phyloP scores from a whole-genome alignment of 2,113 vertebrate species.

The Mormoops blainvillei region DNA sequence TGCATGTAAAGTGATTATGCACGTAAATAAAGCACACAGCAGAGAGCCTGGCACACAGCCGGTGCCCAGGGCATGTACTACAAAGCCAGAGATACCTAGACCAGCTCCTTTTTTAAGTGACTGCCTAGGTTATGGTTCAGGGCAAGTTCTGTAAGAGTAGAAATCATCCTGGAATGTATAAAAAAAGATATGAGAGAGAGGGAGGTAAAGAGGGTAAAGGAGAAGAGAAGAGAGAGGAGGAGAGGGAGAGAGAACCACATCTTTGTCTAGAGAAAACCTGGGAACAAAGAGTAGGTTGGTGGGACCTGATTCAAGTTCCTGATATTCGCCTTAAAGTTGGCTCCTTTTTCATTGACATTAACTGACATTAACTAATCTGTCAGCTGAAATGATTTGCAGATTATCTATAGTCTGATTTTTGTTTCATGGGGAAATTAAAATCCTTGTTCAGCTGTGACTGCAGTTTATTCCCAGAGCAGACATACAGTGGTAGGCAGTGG shows the following conservation, averaged over 20 bases:
- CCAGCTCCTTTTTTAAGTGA: not conserved
- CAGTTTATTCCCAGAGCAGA: constrained; percentile 59
- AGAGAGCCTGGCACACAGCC: not conserved
- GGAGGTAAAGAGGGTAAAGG: not conserved
- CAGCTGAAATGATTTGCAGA: constrained; percentile 19
- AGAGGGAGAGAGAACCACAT: not conserved
- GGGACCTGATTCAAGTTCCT: not conserved
- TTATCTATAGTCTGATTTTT: constrained; percentile 7
- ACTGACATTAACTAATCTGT: constrained; percentile 21
- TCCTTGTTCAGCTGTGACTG: constrained; percentile 4
- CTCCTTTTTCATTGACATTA: constrained; percentile 4
- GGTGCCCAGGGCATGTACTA: not conserved
- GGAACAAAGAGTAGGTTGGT: not conserved
- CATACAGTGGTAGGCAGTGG: constrained; percentile 19
- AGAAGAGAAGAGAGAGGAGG: not conserved
- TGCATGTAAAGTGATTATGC: not conserved
- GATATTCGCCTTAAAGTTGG: not conserved
- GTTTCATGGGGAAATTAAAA: constrained; percentile 44
- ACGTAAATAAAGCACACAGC: not conserved
- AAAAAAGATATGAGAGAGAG: not conserved
- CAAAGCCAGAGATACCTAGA: not conserved
- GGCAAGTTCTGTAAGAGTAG: not conserved
- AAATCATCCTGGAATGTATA: not conserved
- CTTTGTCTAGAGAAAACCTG: not conserved
- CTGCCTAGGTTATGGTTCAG: not conserved